A percentile compares a stretch with the other conserved stretches of the same genome.
These are phyloP conservation scores for Mantis religiosa DNA, from an alignment of 2,888 invertebrate genomes.

Conservation along the genomic window DNA sequence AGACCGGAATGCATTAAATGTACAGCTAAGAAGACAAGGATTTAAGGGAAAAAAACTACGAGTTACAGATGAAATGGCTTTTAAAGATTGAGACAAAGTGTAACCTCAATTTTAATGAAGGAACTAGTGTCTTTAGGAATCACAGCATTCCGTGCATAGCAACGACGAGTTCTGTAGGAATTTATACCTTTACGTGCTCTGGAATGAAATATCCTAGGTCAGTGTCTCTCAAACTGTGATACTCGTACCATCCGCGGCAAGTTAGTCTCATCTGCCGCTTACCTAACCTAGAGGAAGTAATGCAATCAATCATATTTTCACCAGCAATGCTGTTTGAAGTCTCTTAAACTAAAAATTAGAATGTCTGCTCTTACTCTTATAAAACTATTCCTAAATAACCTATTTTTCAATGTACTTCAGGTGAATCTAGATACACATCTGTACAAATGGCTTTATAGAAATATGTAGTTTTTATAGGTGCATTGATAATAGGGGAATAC, in stretches of 20 bases:
- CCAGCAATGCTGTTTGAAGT: too few relatives aligned
- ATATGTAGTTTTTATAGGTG: too few relatives aligned
- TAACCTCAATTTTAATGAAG: neutral
- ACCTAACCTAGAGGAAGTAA: too few relatives aligned
- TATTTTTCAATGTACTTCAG: too few relatives aligned
- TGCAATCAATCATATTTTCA: too few relatives aligned
- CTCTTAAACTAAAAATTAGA: too few relatives aligned
- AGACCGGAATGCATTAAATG: neutral
- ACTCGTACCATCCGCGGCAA: neutral
- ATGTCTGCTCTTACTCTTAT: too few relatives aligned
- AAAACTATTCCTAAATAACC: too few relatives aligned
- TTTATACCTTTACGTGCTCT: neutral
- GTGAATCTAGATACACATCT: too few relatives aligned
- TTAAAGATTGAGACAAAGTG: neutral
- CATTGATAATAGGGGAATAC: too few relatives aligned
- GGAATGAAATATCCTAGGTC: neutral
- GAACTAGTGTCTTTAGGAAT: neutral
- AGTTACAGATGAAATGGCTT: neutral
- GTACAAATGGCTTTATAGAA: too few relatives aligned
- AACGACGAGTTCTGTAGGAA: neutral
- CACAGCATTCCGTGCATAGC: neutral
- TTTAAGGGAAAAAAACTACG: neutral
- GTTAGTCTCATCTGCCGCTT: neutral
- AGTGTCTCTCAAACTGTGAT: neutral
- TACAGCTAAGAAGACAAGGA: neutral